phyloP scores from a whole-genome alignment of 2,797 vertebrate genomes.

The Mormyrops attenuatus region DNA sequence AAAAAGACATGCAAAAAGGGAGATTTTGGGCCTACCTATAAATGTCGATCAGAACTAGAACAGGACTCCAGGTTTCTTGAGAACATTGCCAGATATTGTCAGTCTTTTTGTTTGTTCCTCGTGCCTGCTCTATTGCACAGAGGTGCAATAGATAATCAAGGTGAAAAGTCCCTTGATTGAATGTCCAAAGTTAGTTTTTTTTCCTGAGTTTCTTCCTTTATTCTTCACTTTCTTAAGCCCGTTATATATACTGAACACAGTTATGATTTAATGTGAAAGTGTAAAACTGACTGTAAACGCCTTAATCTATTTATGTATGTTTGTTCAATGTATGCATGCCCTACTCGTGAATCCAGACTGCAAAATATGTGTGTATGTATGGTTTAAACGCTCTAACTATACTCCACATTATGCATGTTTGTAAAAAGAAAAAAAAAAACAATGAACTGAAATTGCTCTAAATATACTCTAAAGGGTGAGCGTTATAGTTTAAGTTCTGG shows the following conservation, averaged over 20 bases:
- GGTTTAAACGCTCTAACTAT: background rate
- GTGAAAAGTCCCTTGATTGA: conserved; percentile 13
- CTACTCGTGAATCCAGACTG: background rate
- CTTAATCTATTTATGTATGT: background rate
- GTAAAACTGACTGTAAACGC: conserved; percentile 2
- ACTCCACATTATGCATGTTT: background rate
- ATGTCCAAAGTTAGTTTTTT: background rate
- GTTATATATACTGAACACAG: background rate
- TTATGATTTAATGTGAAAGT: background rate
- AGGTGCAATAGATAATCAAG: background rate
- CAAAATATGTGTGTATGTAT: background rate
- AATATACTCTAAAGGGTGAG: background rate
- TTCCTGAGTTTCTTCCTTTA: conserved; percentile 27
- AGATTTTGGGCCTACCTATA: conserved; percentile 54
- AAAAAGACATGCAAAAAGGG: background rate
- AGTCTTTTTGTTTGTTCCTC: conserved; percentile 2
- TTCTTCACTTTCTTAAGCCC: conserved; percentile 11
- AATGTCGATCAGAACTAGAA: conserved; percentile 46
- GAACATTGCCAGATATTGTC: conserved; percentile 25
- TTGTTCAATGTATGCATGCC: background rate
- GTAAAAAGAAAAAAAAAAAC: background rate
- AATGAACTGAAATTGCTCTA: background rate
- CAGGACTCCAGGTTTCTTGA: conserved; percentile 48
- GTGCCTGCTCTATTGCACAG: conserved; percentile 5
- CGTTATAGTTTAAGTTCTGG: background rate